These are phyloP conservation scores for Ferrisia virgata DNA, from an alignment of 2,888 invertebrate species.

Conservation along the genomic window DNA sequence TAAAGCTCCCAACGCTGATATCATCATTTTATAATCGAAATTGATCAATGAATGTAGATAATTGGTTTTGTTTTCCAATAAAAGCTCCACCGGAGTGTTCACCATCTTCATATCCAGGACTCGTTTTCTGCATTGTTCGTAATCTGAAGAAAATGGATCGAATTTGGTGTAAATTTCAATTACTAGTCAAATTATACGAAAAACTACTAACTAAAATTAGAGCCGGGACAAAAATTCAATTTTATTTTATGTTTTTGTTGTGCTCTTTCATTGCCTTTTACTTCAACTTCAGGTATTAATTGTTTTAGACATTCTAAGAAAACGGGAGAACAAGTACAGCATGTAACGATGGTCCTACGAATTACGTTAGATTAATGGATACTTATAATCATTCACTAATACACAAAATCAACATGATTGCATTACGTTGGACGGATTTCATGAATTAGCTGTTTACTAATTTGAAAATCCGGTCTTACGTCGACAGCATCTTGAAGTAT, in stretches of 20 bases:
- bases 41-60: slow-evolving; percentile 63
- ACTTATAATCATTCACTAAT: too few species aligned
- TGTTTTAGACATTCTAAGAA: slow-evolving; percentile 58
- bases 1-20: slow-evolving; percentile 70
- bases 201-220: slow-evolving; percentile 61
- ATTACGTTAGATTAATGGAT: neutral
- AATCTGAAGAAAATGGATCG: slow-evolving; percentile 54
- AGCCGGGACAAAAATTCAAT: slow-evolving; percentile 59
- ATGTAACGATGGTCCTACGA: slow-evolving; percentile 49
- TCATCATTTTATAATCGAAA: slow-evolving; percentile 61
- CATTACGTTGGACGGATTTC: slow-evolving; percentile 44
- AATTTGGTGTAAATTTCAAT: neutral
- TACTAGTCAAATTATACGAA: neutral
- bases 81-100: slow-evolving; percentile 57
- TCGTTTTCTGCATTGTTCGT: slow-evolving; percentile 60
- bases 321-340: slow-evolving; percentile 55
- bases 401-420: too few species aligned
- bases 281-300: slow-evolving; percentile 52
- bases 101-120: slow-evolving; percentile 59
- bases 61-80: slow-evolving; percentile 58
- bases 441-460: slow-evolving; percentile 42
- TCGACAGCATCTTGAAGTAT: slow-evolving; percentile 45
- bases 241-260: slow-evolving; percentile 53
- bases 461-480: slow-evolving; percentile 46
- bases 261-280: neutral